Evolutionary conservation across 2,888 invertebrate species (phyloP), one percentile per base, ranked within the genome.

Genomic region (Campaea margaritaria): DNA sequence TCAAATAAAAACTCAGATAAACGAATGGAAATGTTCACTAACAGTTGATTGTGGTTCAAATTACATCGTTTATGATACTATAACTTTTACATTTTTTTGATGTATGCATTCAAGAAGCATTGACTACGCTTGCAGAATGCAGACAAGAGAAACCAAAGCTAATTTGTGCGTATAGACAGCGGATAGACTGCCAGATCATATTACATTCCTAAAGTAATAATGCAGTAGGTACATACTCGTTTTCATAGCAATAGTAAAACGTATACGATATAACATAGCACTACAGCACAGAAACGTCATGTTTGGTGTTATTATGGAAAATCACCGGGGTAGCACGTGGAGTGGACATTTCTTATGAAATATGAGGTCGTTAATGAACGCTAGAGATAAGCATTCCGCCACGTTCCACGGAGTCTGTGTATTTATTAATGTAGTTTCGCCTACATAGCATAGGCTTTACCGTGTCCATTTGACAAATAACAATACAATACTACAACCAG

Each of bases 291-390:
- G 58, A 36, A 9, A 38, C 47, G 52, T 48, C 53, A 59, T 52
- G 52, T 52, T 62, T 62, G 55, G 52, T 58, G 65, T 56, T 69
- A 68, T 69, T 63, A 68, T 68, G 74, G 75, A 73, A 74, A 74
- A 75, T 68, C 58, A 73, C 75, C 48, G 55, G 54, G 58, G 41
- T 46, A 49, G 21, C 31, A 49, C 53, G 56, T 54, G 50, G 44
- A 57, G 55, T 55, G 59, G 58, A 47, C 64, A 62, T 53, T 57
- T 46, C 55, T 58, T 55, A 50, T 62, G 57, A 63, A 55, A 65
- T 58, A 44, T 31, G 52, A 59, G 57, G 46, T 53, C 46, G 36
- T 52, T 56, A 56, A 58, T 47, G 46, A 45, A 54, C 43, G 46
- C 50, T 47, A 14, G 28, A 55, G 55, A 60, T 55, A 50, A 36